Conservation (phyloP, 2,113 vertebrate species). For the Peromyscus maniculatus region DNA sequence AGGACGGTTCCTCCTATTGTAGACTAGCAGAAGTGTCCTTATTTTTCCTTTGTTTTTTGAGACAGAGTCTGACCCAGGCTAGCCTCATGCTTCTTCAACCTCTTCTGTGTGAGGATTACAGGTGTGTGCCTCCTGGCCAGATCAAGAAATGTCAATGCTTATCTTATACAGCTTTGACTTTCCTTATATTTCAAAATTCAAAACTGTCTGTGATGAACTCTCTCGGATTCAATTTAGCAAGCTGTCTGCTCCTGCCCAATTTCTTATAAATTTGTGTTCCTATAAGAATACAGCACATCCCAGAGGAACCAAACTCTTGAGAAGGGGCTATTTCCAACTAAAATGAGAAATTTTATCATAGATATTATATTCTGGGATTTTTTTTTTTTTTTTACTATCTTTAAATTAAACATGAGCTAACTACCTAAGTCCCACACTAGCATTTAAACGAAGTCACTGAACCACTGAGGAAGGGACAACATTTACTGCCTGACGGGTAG, state of each 20-base stretch:
- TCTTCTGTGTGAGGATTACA: neutral
- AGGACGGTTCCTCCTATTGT: constrained; percentile 4
- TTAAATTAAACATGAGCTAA: constrained; percentile 27
- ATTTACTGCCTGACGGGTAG: neutral
- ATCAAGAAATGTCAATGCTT: neutral
- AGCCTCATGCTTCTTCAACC: neutral
- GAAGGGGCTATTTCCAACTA: neutral
- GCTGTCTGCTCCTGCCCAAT: neutral
- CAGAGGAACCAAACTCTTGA: neutral
- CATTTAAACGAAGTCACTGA: constrained; percentile 41
- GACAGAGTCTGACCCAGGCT: neutral
- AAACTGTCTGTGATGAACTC: neutral
- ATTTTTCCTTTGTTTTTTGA: neutral
- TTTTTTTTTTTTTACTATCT: constrained; percentile 23
- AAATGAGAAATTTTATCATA: neutral
- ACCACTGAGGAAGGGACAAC: neutral
- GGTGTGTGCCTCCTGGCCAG: neutral
- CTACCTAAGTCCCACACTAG: neutral
- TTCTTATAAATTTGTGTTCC: neutral
- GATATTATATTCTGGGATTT: neutral
- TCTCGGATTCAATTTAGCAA: neutral
- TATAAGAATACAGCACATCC: neutral
- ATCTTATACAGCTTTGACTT: neutral
- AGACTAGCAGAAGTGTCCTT: neutral
- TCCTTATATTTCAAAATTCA: constrained; percentile 22